A percentile compares a stretch with the other conserved stretches of the same genome.
Evolutionary conservation across 1,140 invertebrate genomes (phyloP).

Genomic region (roundworm (Caenorhabditis elegans)): WBcel235 BX284606.5:12543501-12544000

Average conservation of each 20-base stretch:
- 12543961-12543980: background rate
- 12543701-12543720: background rate
- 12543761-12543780: constrained; percentile 4
- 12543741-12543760: background rate
- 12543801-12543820: too few species aligned
- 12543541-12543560: background rate
- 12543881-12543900: background rate
- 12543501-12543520: constrained; percentile 14
- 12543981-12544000: background rate
- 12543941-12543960: background rate
- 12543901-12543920: background rate
- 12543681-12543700: constrained; percentile 13
- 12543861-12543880: background rate
- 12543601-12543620: background rate
- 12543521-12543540: constrained; percentile 22
- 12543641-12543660: background rate
- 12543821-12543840: background rate
- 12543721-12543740: background rate
- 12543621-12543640: background rate
- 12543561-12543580: background rate
- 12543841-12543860: constrained; percentile 29
- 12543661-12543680: background rate
- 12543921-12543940: background rate
- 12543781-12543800: background rate
- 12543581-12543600: background rate